These are phyloP conservation scores for Eueides isabella DNA, from an alignment of 1,140 invertebrate species.

Conservation along the genomic window DNA sequence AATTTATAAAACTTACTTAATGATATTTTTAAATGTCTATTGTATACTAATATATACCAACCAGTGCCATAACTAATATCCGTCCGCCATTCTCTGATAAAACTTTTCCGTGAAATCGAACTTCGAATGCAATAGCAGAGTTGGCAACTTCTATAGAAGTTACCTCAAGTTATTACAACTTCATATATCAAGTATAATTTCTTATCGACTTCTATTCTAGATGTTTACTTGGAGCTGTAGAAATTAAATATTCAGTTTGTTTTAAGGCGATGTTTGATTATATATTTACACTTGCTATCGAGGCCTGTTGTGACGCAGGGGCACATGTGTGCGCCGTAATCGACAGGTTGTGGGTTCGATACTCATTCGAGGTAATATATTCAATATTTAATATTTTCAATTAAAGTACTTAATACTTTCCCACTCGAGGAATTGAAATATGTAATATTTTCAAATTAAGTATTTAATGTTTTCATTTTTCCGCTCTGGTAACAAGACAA, in stretches of 20 bases:
- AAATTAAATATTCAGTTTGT: background rate
- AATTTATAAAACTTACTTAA: background rate
- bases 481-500: no score
- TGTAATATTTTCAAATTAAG: no score
- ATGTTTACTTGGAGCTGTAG: background rate
- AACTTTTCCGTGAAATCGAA: slow-evolving; percentile 41
- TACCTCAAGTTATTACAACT: slow-evolving; percentile 26
- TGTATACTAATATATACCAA: slow-evolving; percentile 3
- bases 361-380: no score
- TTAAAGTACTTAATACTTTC: no score
- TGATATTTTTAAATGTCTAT: background rate
- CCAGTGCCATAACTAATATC: slow-evolving; percentile 34
- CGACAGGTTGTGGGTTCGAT: no score
- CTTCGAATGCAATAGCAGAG: slow-evolving; percentile 31
- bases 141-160: slow-evolving; percentile 28
- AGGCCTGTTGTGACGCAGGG: no score
- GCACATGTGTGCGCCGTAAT: no score
- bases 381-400: no score
- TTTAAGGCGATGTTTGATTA: no score
- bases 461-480: no score
- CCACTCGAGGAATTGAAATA: no score
- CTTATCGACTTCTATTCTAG: slow-evolving; percentile 17
- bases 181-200: slow-evolving; percentile 28
- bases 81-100: slow-evolving; percentile 36
- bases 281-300: no score